These are phyloP conservation scores for Drosophila persimilis DNA, from an alignment of 1,140 invertebrate species.

Conservation along the genomic window DNA sequence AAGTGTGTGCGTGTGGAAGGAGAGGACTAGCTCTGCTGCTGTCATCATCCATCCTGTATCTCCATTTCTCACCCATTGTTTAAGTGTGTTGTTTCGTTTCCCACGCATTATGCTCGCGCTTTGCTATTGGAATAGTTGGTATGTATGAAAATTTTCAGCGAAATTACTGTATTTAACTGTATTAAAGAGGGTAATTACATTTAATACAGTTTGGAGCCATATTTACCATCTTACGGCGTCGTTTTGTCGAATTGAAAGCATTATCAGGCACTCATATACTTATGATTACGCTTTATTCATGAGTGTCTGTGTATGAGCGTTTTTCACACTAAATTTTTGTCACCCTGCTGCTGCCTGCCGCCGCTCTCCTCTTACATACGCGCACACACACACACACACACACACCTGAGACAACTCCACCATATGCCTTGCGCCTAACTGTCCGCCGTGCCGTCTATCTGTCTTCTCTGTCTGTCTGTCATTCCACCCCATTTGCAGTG, in stretches of 20 bases:
- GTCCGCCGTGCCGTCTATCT: slow-evolving; percentile 4
- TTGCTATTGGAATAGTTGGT: slow-evolving; percentile 60
- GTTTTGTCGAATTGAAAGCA: too few species aligned
- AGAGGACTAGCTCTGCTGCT: slow-evolving; percentile 12
- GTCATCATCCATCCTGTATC: slow-evolving; percentile 44
- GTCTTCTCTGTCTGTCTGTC: slow-evolving; percentile 37
- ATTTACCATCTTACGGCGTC: too few species aligned
- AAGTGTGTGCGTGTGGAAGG: too few species aligned
- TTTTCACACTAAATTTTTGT: slow-evolving; percentile 62
- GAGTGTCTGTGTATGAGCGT: slow-evolving; percentile 22
- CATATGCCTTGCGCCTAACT: slow-evolving; percentile 52
- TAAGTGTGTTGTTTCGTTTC: slow-evolving; percentile 14
- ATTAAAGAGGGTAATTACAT: not conserved
- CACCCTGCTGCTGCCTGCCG: slow-evolving; percentile 43
- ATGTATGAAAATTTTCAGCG: slow-evolving; percentile 49
- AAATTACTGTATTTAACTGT: slow-evolving; percentile 23
- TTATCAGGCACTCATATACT: too few species aligned
- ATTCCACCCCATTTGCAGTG: slow-evolving; percentile 70
- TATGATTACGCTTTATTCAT: slow-evolving; percentile 1
- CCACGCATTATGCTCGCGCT: slow-evolving; percentile 58
- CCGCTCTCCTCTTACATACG: slow-evolving; percentile 4
- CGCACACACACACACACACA: slow-evolving; percentile 42
- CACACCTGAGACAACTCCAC: slow-evolving; percentile 75
- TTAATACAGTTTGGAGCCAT: too few species aligned
- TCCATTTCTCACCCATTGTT: slow-evolving; percentile 16